Evolutionary conservation across 2,113 vertebrate species (phyloP).

Genomic region (Oriolus oriolus): DNA sequence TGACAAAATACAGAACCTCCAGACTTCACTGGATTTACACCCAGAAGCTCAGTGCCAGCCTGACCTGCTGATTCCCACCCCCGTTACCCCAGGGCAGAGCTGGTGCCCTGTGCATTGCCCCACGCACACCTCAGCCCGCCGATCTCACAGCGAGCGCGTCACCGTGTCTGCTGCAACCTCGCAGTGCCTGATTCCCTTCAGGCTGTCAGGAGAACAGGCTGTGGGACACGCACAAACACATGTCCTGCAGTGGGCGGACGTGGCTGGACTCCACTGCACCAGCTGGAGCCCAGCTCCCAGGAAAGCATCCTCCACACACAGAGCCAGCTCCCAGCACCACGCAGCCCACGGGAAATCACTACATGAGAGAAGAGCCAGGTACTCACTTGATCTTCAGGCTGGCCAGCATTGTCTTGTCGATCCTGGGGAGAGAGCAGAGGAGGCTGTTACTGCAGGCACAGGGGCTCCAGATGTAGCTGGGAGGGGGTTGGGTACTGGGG

Average conservation of each 20-base stretch:
- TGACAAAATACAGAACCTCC: not conserved
- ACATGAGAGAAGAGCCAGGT: accelerated
- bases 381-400: constrained; percentile 84
- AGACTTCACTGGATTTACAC: not conserved
- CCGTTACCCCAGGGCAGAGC: not conserved
- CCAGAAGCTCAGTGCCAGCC: not conserved
- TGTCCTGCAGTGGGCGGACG: accelerated
- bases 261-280: not conserved
- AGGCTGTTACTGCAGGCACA: not conserved
- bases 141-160: accelerated
- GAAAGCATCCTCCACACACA: not conserved
- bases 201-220: not conserved
- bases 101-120: not conserved
- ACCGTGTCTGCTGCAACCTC: accelerated
- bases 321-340: not conserved
- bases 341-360: accelerated
- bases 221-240: accelerated
- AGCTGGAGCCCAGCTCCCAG: not conserved
- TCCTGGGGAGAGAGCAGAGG: constrained; percentile 71
- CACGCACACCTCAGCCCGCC: not conserved
- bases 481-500: not conserved
- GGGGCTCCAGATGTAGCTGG: not conserved
- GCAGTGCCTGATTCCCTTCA: not conserved
- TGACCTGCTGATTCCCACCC: not conserved
- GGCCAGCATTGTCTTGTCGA: constrained; percentile 81